Base-by-base conservation (phyloP, 2,797 vertebrate species). In the Onychomys leucogaster region DNA sequence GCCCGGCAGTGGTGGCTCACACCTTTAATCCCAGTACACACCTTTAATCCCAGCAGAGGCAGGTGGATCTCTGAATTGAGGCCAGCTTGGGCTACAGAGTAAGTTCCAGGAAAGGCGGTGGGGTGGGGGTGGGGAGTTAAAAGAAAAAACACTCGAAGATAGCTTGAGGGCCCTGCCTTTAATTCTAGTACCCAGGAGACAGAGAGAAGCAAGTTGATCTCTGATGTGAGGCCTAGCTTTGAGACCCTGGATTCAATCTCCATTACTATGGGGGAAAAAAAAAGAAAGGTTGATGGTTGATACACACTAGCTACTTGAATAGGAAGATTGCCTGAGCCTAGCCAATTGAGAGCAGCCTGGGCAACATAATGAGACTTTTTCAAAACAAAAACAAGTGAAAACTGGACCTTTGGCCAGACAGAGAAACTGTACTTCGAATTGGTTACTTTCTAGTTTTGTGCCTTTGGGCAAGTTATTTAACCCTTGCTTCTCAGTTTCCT, bases 401-500 rank as follows among this genome's bases (percentile, higher is more conserved):
- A 43, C 69, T 63, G 83, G 52, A 59, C 73, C 93, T 43, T 88
- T 37, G 32, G n/a, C 32, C 63, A 85, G 55, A 61, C 41, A 89
- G 46, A 55, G 41, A 49, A 71, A 78, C 57, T 86, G 46, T 86
- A 10, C 52, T 94, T 57, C 85, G 65, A 63, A 27, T 93, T 43
- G 67, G 57, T 41, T 83, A 76, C 81, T 92, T 96, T 96, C 11
- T 93, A 52, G 89, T 91, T 80, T 32, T 89, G 27, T 93, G 86
- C 83, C 34, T 59, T 65, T 52, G 34, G 41, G 52, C 43, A 77
- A 67, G 29, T 85, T 94, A 81, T 73, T 94, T 71, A 65, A 88
- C 37, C 2, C 85, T 13, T 89, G 34, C 37, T 86, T 94, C 13
- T 93, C 55, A 65, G 41, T 95, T 94, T 21, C 46, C 95, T 61